These are phyloP conservation scores for Cheilosia soror DNA, from an alignment of 2,888 invertebrate genomes.

Conservation along the genomic window DNA sequence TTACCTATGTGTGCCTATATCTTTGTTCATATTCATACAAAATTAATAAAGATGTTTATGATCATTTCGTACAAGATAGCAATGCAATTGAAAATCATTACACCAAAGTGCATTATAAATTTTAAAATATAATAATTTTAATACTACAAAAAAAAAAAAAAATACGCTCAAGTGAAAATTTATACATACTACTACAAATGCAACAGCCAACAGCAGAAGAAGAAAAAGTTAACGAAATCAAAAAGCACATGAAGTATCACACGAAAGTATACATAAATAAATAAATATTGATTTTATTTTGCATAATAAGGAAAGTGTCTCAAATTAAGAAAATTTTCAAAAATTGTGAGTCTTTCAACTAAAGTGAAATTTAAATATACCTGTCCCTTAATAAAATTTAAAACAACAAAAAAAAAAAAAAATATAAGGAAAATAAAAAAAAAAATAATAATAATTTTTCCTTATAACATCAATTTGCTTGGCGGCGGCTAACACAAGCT, in stretches of 20 bases:
- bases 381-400: conserved; percentile 15
- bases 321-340: conserved; percentile 17
- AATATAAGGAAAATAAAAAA: conserved; percentile 21
- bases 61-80: conserved; percentile 55
- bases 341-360: conserved; percentile 5
- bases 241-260: conserved; percentile 55
- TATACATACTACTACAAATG: conserved; percentile 55
- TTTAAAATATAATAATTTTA: conserved; percentile 40
- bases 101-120: conserved; percentile 57
- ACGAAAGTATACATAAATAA: conserved; percentile 47
- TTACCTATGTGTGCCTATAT: conserved; percentile 35
- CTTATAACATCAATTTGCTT: conserved; percentile 5
- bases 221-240: conserved; percentile 65
- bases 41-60: conserved; percentile 57
- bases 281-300: conserved; percentile 62
- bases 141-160: conserved; percentile 11
- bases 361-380: conserved; percentile 54
- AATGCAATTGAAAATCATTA: conserved; percentile 61
- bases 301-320: conserved; percentile 69
- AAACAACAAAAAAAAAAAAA: conserved; percentile 9
- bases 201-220: conserved; percentile 56
- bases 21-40: conserved; percentile 11
- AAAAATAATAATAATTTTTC: conserved; percentile 8
- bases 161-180: conserved; percentile 66
- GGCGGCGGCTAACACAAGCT: conserved; percentile 9